A percentile compares a stretch with the other conserved stretches of the same genome.
phyloP scores from a whole-genome alignment of 2,888 invertebrate species.

The Drosophila paucipuncta region DNA sequence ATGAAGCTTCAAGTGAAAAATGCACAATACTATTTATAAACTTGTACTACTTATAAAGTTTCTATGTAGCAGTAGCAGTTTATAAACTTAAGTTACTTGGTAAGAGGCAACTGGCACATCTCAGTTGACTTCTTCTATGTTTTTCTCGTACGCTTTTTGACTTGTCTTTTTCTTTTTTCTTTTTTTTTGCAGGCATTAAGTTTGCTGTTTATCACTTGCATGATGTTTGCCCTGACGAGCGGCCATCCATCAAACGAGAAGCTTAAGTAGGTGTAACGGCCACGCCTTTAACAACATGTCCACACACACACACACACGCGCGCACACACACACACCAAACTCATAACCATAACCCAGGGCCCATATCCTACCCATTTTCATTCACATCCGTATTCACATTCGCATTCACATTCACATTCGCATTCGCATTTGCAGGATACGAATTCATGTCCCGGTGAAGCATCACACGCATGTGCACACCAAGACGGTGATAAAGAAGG shows the following conservation, averaged over 20 bases:
- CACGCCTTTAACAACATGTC: constrained; percentile 59
- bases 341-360: constrained; percentile 4
- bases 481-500: constrained; percentile 85
- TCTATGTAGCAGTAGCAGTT: too few relatives aligned
- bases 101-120: neutral
- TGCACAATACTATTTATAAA: neutral
- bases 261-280: constrained; percentile 79
- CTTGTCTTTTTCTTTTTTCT: neutral
- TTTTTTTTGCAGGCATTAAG: constrained; percentile 68
- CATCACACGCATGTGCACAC: constrained; percentile 85
- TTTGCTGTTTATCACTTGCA: constrained; percentile 75
- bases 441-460: constrained; percentile 85
- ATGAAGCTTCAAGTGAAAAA: neutral
- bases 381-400: constrained; percentile 28
- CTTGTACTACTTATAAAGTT: neutral
- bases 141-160: constrained; percentile 12
- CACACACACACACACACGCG: neutral
- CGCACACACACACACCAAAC: constrained; percentile 1
- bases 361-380: constrained; percentile 11
- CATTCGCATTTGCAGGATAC: constrained; percentile 73
- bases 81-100: neutral
- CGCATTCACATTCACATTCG: constrained; percentile 6
- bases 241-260: constrained; percentile 83
- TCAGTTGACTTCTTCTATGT: neutral
- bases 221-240: constrained; percentile 77